These are phyloP conservation scores for Ladona fulva DNA, from an alignment of 1,140 invertebrate species.

Conservation along the genomic window DNA sequence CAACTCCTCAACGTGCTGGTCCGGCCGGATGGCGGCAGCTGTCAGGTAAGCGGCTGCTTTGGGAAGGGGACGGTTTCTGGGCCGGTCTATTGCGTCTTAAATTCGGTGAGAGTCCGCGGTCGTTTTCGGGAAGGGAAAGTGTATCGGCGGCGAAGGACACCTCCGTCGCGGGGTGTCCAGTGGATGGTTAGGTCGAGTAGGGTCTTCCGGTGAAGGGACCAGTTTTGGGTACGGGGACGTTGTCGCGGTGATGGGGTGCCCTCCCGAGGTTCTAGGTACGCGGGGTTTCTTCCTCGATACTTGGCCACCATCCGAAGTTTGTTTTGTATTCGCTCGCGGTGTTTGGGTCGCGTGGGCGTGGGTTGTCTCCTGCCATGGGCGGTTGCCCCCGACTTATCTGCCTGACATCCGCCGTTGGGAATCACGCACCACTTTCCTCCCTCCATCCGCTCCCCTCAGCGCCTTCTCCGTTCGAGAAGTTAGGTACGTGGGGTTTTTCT, in stretches of 20 bases:
- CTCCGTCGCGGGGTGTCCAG: neutral
- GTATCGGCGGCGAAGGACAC: neutral
- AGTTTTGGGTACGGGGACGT: too few relatives aligned
- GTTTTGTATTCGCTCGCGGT: neutral
- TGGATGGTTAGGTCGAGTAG: too few relatives aligned
- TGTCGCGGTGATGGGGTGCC: too few relatives aligned
- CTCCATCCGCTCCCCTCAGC: neutral
- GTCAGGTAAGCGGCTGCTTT: neutral
- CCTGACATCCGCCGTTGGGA: neutral
- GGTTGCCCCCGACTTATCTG: neutral
- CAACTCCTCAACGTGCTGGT: neutral
- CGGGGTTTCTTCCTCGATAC: too few relatives aligned
- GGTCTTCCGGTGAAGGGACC: too few relatives aligned
- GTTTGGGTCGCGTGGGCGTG: neutral
- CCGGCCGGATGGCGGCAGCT: slow-evolving; percentile 2
- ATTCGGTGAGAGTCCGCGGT: too few relatives aligned
- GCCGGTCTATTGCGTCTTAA: neutral
- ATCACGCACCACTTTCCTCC: neutral
- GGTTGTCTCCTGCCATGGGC: neutral
- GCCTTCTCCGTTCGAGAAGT: neutral
- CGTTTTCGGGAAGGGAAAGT: neutral
- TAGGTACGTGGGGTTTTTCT: too few relatives aligned
- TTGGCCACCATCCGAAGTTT: too few relatives aligned
- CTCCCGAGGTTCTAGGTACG: too few relatives aligned
- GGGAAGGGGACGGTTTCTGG: neutral